Base-by-base conservation (phyloP, 1,140 invertebrate genomes). In the Chrysopa pallens region DNA sequence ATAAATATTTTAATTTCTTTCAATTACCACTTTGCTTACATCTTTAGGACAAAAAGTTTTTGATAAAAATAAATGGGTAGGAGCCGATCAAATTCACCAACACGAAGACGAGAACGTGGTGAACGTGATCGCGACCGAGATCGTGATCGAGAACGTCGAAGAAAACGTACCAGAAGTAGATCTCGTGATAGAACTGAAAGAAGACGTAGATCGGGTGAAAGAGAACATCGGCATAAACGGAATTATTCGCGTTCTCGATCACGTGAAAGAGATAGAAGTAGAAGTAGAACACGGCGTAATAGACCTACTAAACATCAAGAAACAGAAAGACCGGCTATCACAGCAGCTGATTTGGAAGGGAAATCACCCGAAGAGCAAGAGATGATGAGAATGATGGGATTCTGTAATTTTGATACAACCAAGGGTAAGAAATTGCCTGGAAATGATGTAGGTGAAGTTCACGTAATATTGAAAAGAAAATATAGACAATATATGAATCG, bases 401-500 rank as follows among this genome's bases (percentile, higher is more conserved):
- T 98, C 63, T 84, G 84, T 61, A 79, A 73, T 38, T 98, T 98
- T 65, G 83, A 94, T 57, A 79, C 84, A 1, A 96, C 93, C 1
- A 97, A 98, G 72, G 84, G 84, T 23, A 86, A 95, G 61, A 89
- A 93, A 67, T 90, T 97, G 0, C 78, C 86, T 8, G 89, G 87
- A 1, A 97, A 96, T 61, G 86, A 94, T 55, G 75, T 79, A 23
- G 89, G 88, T 14, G 83, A 78, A 17, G 89, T 95, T 46, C 93
- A 97, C 62, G 84, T 97, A 42, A 89, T 94, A 42, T 72, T 95
- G 39, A 96, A 96, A 69, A 70, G 94, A 54, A 92, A 95, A 66
- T 98, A 98, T 61, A 77, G 93, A 53, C 95, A 98, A 65, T 98
- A 98, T 56, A 98, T 98, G 95, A 98, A 98, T 64, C 74, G 95